Evolutionary conservation across 2,888 invertebrate genomes (phyloP).

Genomic region (Hypena proboscidalis): DNA sequence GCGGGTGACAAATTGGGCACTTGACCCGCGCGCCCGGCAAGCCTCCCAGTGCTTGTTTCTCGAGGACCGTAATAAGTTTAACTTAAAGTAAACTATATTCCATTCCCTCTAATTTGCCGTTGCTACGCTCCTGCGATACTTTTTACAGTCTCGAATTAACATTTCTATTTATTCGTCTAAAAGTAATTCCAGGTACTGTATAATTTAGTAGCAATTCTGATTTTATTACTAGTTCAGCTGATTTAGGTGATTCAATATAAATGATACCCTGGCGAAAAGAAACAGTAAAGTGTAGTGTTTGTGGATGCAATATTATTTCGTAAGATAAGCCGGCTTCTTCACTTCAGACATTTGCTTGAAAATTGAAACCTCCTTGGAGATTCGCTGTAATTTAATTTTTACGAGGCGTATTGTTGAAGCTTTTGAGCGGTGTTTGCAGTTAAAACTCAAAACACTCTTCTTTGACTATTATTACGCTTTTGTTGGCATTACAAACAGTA

Average conservation of each 20-base stretch:
- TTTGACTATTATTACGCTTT: constrained; percentile 42
- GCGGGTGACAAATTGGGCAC: constrained; percentile 85
- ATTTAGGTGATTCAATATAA: constrained; percentile 26
- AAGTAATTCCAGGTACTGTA: constrained; percentile 37
- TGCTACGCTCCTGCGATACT: constrained; percentile 61
- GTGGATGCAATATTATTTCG: constrained; percentile 66
- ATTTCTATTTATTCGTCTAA: constrained; percentile 48
- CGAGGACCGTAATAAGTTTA: constrained; percentile 84
- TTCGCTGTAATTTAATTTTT: constrained; percentile 79
- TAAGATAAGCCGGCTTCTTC: constrained; percentile 59
- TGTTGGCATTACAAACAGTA: constrained; percentile 33
- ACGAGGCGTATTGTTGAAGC: constrained; percentile 72
- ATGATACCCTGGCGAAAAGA: constrained; percentile 9
- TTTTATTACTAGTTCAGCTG: constrained; percentile 24
- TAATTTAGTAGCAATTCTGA: constrained; percentile 26
- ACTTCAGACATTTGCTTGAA: constrained; percentile 64
- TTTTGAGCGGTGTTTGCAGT: constrained; percentile 65
- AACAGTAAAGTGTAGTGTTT: constrained; percentile 32
- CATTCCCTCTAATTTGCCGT: constrained; percentile 82
- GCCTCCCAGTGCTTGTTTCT: constrained; percentile 80
- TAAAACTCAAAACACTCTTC: constrained; percentile 58
- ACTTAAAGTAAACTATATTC: constrained; percentile 85
- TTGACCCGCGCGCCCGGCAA: constrained; percentile 79
- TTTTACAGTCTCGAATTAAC: constrained; percentile 71
- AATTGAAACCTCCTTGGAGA: constrained; percentile 74